phyloP scores from a whole-genome alignment of 2,888 invertebrate species.

The Brachypterus glaber region DNA sequence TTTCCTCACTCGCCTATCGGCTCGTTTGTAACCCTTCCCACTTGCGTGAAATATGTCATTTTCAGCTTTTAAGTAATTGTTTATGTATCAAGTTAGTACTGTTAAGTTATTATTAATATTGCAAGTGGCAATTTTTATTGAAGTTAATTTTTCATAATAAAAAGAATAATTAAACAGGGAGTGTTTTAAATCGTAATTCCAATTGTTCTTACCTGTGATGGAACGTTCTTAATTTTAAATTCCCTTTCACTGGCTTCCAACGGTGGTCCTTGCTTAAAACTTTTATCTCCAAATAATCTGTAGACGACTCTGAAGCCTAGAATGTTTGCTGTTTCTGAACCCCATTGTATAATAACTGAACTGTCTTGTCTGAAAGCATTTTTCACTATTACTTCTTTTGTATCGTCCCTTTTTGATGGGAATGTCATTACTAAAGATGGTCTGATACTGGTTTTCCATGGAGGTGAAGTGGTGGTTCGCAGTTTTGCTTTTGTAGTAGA shows the following conservation, averaged over 20 bases:
- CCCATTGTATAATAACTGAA: conserved; percentile 86
- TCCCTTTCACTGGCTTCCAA: conserved; percentile 82
- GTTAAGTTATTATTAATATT: too few relatives aligned
- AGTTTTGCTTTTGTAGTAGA: conserved; percentile 29
- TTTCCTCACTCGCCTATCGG: too few relatives aligned
- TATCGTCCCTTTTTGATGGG: conserved; percentile 53
- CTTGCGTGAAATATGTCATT: too few relatives aligned
- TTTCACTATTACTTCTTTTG: conserved; percentile 72
- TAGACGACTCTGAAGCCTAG: conserved; percentile 86
- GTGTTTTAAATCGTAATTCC: too few relatives aligned
- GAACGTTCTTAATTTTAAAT: conserved; percentile 88
- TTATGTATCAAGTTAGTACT: too few relatives aligned
- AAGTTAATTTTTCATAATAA: too few relatives aligned
- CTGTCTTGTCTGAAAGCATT: conserved; percentile 78
- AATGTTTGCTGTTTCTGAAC: conserved; percentile 76
- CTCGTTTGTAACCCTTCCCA: too few relatives aligned
- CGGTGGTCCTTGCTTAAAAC: conserved; percentile 83
- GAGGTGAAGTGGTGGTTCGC: conserved; percentile 30
- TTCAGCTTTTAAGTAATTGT: too few relatives aligned
- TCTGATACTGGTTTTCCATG: conserved; percentile 45
- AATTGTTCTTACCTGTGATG: conserved; percentile 61
- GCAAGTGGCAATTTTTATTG: too few relatives aligned
- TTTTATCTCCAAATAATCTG: conserved; percentile 79
- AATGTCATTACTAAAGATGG: conserved; percentile 65
- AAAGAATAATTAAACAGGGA: too few relatives aligned